These are phyloP conservation scores for Psittacus erithacus DNA, from an alignment of 2,113 vertebrate genomes.

Conservation along the genomic window DNA sequence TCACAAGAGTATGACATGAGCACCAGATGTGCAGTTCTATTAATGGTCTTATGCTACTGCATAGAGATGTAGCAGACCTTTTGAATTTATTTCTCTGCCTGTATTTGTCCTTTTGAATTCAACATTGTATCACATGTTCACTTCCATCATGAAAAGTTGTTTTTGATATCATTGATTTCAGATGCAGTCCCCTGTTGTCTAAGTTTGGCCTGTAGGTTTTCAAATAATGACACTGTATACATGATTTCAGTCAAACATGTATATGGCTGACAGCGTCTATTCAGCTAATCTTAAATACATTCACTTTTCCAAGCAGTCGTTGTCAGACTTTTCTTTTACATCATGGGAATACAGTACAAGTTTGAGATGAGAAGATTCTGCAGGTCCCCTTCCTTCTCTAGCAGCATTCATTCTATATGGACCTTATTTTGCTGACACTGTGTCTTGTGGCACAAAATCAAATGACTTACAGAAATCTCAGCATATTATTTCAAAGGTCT, in stretches of 20 bases:
- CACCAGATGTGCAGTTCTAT: background rate
- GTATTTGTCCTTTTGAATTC: background rate
- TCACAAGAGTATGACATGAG: background rate
- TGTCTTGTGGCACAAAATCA: background rate
- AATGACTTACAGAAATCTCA: background rate
- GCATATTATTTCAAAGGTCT: constrained; percentile 2
- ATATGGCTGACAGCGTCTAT: background rate
- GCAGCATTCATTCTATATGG: background rate
- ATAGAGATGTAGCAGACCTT: background rate
- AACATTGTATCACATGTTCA: fast-evolving
- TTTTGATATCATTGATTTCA: background rate
- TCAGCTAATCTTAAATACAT: background rate
- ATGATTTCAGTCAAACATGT: background rate
- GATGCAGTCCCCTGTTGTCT: background rate
- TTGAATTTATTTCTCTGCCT: background rate
- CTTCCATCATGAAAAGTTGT: background rate
- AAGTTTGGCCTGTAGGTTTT: background rate
- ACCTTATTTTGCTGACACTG: background rate
- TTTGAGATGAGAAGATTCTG: background rate
- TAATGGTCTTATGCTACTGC: background rate
- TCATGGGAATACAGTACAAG: background rate
- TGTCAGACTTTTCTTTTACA: background rate
- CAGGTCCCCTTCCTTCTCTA: background rate
- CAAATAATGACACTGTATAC: background rate
- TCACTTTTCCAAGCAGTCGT: background rate